Evolutionary conservation across 2,888 invertebrate species (phyloP).

Genomic region (Dromius quadrimaculatus): DNA sequence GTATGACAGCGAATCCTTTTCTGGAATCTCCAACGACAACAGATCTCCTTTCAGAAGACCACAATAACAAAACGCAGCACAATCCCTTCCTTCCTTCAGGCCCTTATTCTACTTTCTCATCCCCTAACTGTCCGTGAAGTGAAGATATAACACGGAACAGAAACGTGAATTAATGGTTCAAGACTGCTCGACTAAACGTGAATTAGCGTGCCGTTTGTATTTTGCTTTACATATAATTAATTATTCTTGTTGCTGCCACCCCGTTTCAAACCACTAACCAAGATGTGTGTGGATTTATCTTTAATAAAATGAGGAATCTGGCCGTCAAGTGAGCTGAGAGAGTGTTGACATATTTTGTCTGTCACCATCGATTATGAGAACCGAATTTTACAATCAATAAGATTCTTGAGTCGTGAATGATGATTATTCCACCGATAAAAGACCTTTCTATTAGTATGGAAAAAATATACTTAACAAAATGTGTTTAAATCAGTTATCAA

Average conservation of each 20-base stretch:
- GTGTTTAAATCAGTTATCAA: too few species aligned
- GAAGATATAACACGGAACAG: conserved; percentile 50
- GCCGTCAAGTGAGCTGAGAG: too few species aligned
- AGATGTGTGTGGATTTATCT: too few species aligned
- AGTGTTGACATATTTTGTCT: too few species aligned
- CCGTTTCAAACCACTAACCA: neutral
- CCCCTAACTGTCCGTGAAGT: conserved; percentile 24
- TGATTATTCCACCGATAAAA: too few species aligned
- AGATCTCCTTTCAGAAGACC: neutral
- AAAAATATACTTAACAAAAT: too few species aligned
- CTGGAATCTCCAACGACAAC: neutral
- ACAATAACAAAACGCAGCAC: conserved; percentile 12
- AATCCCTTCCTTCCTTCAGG: neutral
- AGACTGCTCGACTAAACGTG: conserved; percentile 51
- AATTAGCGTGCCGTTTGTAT: conserved; percentile 51
- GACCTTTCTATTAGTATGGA: too few species aligned
- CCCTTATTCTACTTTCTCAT: neutral
- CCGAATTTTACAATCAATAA: too few species aligned
- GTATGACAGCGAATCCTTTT: too few species aligned
- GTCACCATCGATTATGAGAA: too few species aligned
- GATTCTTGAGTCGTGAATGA: too few species aligned
- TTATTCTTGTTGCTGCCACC: conserved; percentile 28
- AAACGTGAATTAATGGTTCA: conserved; percentile 51
- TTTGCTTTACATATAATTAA: conserved; percentile 52
- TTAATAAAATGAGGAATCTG: too few species aligned